phyloP scores from a whole-genome alignment of 1,140 invertebrate genomes.

The Drosophila simulans region DNA sequence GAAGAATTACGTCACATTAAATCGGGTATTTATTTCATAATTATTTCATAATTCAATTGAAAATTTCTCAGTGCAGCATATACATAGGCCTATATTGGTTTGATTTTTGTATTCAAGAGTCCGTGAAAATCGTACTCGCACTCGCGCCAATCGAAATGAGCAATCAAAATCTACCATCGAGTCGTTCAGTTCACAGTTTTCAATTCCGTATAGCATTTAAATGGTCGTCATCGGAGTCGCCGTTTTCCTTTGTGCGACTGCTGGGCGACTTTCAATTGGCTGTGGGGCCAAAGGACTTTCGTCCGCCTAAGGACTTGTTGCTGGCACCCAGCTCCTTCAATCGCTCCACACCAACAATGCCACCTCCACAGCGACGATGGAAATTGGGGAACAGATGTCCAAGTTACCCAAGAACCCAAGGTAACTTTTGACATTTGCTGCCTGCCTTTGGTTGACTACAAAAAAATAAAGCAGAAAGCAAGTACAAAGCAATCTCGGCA shows the following conservation, averaged over 20 bases:
- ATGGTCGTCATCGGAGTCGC: neutral
- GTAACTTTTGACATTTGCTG: conserved; percentile 44
- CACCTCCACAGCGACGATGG: neutral
- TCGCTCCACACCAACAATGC: neutral
- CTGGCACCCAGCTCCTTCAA: neutral
- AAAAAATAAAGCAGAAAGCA: conserved; percentile 12
- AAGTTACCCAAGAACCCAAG: conserved; percentile 17
- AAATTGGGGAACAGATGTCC: conserved; percentile 31
- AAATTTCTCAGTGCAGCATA: neutral
- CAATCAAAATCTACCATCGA: conserved; percentile 32
- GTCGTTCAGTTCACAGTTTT: conserved; percentile 20
- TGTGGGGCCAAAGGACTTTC: conserved; percentile 11
- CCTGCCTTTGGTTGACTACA: conserved; percentile 8
- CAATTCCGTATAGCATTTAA: conserved; percentile 21
- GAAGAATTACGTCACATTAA: neutral
- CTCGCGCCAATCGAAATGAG: conserved; percentile 16
- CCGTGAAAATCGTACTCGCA: neutral
- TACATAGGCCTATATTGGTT: neutral
- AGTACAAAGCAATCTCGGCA: conserved; percentile 52
- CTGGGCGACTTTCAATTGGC: conserved; percentile 39
- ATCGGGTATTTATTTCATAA: too few relatives aligned
- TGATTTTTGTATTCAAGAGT: neutral
- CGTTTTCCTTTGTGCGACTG: conserved; percentile 12
- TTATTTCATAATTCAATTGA: neutral
- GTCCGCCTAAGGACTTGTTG: conserved; percentile 35